Evolutionary conservation across 2,797 vertebrate species (phyloP).

Genomic region (Liparis tanakae): DNA sequence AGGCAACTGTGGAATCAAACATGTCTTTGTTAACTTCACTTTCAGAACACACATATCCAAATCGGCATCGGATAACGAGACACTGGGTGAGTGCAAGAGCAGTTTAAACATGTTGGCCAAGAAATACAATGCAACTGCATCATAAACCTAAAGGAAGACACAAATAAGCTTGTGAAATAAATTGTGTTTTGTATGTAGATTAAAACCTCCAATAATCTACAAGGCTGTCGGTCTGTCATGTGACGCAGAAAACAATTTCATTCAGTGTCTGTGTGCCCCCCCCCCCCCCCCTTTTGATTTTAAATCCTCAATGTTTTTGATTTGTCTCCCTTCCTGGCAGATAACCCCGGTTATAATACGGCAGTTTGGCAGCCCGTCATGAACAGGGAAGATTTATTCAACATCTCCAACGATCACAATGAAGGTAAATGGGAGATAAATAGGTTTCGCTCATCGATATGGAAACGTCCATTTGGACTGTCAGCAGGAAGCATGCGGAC

Average conservation of each 20-base stretch:
- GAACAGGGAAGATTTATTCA: slow-evolving; percentile 82
- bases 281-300: slow-evolving; percentile 32
- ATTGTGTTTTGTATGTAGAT: slow-evolving; percentile 9
- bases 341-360: slow-evolving; percentile 70
- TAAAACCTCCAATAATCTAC: slow-evolving; percentile 7
- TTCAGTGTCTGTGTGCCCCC: slow-evolving; percentile 18
- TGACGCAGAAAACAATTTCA: slow-evolving; percentile 19
- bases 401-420: slow-evolving; percentile 85
- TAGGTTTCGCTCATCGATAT: slow-evolving; percentile 61
- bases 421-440: slow-evolving; percentile 86
- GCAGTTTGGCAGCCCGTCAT: slow-evolving; percentile 81
- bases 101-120: not conserved
- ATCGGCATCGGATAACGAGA: slow-evolving; percentile 89
- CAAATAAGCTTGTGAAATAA: not conserved
- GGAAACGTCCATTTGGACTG: slow-evolving; percentile 40
- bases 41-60: slow-evolving; percentile 86
- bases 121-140: not conserved
- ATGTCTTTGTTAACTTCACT: slow-evolving; percentile 67
- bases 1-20: not conserved
- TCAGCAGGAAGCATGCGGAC: slow-evolving; percentile 14
- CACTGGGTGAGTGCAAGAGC: slow-evolving; percentile 82
- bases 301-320: slow-evolving; percentile 49
- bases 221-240: no score
- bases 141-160: not conserved
- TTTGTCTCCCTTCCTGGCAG: slow-evolving; percentile 59